Conservation (phyloP, 1,140 invertebrate species). For the Papilio dardanus region DNA sequence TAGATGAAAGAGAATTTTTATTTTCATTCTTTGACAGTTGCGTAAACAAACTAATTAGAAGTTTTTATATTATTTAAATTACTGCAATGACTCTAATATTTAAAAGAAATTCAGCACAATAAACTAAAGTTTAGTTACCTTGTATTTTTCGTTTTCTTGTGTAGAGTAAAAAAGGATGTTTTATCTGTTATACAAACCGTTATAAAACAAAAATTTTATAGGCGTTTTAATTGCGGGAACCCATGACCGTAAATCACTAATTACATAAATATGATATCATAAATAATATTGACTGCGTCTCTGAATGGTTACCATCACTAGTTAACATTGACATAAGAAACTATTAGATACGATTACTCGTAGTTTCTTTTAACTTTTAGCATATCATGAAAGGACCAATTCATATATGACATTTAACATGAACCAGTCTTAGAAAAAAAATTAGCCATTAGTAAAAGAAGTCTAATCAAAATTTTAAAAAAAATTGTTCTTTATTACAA, state of each 20-base stretch:
- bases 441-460: too few species aligned
- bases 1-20: slow-evolving; percentile 4
- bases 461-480: too few species aligned
- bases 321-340: not conserved
- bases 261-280: slow-evolving; percentile 23
- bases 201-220: slow-evolving; percentile 1
- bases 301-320: not conserved
- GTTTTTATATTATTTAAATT: not conserved
- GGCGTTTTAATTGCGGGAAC: slow-evolving; percentile 13
- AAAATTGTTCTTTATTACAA: too few species aligned
- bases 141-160: too few species aligned
- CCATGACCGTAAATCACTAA: not conserved
- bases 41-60: not conserved
- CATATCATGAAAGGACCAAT: not conserved
- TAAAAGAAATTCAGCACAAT: too few species aligned
- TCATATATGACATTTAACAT: not conserved
- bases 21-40: not conserved
- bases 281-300: not conserved
- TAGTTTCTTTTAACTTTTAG: not conserved
- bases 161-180: not conserved
- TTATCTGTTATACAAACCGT: not conserved
- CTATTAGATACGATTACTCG: not conserved
- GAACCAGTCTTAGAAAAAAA: not conserved
- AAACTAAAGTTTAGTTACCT: too few species aligned
- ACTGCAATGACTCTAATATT: not conserved